Conservation (phyloP, 1,140 invertebrate genomes). For the Gryllus bimaculatus region DNA sequence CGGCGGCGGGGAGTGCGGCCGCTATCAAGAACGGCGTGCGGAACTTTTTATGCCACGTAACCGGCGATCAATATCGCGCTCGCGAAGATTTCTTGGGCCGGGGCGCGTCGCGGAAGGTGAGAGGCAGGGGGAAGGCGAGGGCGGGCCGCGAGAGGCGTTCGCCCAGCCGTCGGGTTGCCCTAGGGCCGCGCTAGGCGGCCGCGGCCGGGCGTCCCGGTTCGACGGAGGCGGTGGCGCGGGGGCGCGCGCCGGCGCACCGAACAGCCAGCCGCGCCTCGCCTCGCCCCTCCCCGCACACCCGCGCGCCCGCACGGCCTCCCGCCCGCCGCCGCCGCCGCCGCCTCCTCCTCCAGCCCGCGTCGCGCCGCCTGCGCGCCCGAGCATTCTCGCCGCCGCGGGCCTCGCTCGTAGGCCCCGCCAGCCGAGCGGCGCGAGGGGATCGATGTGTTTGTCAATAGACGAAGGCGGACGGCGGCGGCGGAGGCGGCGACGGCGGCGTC, state of each 20-base stretch:
- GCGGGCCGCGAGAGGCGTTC: no score
- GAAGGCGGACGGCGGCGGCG: neutral
- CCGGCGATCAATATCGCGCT: conserved; percentile 22
- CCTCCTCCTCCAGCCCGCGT: conserved; percentile 27
- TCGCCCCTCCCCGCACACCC: neutral
- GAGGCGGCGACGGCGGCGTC: neutral
- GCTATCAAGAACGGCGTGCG: conserved; percentile 33
- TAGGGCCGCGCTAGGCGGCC: no score
- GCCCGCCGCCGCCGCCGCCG: neutral
- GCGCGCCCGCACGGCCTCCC: neutral
- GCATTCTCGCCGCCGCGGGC: conserved; percentile 33
- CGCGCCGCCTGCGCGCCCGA: conserved; percentile 21
- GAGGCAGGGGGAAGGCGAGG: neutral
- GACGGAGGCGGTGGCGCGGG: conserved; percentile 28
- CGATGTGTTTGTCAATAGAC: neutral
- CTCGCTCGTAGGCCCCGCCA: conserved; percentile 15
- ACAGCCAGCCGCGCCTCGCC: neutral
- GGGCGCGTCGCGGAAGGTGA: conserved; percentile 35
- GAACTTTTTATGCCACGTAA: conserved; percentile 11
- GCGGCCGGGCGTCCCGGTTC: no score
- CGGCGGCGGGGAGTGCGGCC: conserved; percentile 32
- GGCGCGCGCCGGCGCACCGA: conserved; percentile 14
- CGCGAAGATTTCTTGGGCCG: conserved; percentile 32
- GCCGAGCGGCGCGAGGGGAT: neutral
- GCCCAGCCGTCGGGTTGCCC: no score